Percentiles rank a stretch among this genome's conserved stretches.
Conservation (phyloP, 2,888 invertebrate species). For the Ramazzottius varieornatus region DNA sequence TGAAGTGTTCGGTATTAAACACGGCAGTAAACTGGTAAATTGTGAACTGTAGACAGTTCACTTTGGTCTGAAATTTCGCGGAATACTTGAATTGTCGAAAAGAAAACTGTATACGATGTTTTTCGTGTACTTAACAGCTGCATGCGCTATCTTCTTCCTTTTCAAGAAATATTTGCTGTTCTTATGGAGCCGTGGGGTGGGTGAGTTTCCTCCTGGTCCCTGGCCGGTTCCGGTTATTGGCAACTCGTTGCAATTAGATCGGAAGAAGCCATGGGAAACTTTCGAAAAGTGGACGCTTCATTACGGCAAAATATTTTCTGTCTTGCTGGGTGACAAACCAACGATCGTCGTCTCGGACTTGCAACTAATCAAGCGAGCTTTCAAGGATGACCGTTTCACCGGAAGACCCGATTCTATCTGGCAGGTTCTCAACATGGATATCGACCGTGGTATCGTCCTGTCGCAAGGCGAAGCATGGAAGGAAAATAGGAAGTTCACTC, state of each 20-base stretch:
- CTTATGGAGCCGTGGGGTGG: background rate
- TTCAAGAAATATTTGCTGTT: background rate
- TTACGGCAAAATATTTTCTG: constrained; percentile 2
- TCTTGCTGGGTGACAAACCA: background rate
- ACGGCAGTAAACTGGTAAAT: no score
- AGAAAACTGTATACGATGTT: no score
- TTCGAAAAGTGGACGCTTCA: background rate
- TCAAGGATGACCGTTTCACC: background rate
- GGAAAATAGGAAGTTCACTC: background rate
- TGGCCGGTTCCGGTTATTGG: constrained; percentile 3
- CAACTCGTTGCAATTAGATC: background rate
- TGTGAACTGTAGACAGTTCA: no score
- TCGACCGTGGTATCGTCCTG: background rate
- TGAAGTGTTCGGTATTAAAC: no score
- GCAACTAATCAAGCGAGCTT: background rate
- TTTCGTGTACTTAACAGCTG: background rate
- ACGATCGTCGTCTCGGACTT: background rate
- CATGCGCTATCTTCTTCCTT: background rate
- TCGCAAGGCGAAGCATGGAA: background rate
- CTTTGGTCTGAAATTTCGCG: no score
- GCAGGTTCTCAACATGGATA: background rate
- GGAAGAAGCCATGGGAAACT: background rate
- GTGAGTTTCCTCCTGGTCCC: constrained; percentile 4
- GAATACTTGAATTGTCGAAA: no score
- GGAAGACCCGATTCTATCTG: background rate